Evolutionary conservation across 2,888 invertebrate species (phyloP), one percentile per base, ranked within the genome.

Genomic region (Cinara cedri): DNA sequence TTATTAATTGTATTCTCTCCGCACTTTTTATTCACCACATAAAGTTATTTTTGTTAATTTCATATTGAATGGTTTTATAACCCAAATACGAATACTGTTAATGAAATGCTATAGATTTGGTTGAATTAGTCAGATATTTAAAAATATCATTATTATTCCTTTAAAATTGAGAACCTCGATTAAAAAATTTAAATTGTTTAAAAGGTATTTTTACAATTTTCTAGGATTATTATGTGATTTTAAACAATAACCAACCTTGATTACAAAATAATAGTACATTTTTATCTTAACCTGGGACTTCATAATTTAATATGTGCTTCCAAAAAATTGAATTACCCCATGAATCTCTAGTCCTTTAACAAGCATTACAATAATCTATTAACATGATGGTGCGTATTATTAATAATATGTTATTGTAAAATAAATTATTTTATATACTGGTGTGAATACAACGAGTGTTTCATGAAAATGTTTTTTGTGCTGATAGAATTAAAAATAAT

Each of bases 271-370:
- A 24, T 57, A n/a, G n/a, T 57, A 57, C 8, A 54, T 55, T 42
- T 16, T 34, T 19, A 70, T 60, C 26, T 57, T 21, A 57, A 57
- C 11, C 13, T 60, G 13, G 8, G 34, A 72, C 13, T 3, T 46
- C 10, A 19, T n/a, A 57, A 72, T 34, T 60, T 19, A 46, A 34
- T 49, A 46, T 49, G 76, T 60, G 57, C 68, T 66, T 76, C 68
- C 76, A 68, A 60, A 68, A 57, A 74, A 68, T 57, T 68, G 10
- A 76, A 76, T 19, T 57, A 57, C 13, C 19, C 57, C 55, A 68
- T 57, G 49, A 76, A 76, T 76, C 68, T 76, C 76, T 76, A 76
- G 76, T 76, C 76, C 19, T 76, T 68, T 44, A 75, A 57, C 26
- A 19, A 57, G 57, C 55, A 21, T 76, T 68, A 34, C n/a, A 68